A percentile compares a stretch with the other conserved stretches of the same genome.
These are phyloP conservation scores for Calliopsis andreniformis DNA, from an alignment of 1,140 invertebrate species.

Conservation along the genomic window DNA sequence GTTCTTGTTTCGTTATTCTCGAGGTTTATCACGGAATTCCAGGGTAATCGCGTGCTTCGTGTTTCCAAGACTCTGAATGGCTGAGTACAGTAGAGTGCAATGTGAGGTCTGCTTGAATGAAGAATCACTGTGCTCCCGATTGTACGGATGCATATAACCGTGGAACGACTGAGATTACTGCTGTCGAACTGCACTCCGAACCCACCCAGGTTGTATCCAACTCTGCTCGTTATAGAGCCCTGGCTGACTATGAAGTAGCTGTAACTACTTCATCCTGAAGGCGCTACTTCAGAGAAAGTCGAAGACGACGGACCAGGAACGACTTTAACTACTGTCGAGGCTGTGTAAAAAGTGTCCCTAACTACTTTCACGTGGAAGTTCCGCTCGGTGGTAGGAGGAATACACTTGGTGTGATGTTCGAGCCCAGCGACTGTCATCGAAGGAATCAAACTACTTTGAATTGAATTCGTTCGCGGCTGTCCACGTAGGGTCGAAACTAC, in stretches of 20 bases:
- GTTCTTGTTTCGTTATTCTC: neutral
- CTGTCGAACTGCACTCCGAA: neutral
- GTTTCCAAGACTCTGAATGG: constrained; percentile 5
- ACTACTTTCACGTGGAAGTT: no score
- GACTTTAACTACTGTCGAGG: no score
- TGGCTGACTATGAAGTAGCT: neutral
- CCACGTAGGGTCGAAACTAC: neutral
- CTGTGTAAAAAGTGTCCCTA: no score
- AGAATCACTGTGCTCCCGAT: neutral
- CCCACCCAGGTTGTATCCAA: neutral
- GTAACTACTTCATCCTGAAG: neutral
- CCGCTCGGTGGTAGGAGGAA: no score
- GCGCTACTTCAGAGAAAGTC: no score
- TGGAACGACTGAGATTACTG: neutral
- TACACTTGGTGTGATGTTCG: no score
- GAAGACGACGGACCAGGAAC: no score
- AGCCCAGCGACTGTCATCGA: no score
- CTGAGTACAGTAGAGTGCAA: neutral
- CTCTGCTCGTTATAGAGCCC: neutral
- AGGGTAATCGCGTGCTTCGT: neutral
- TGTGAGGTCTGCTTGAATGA: neutral
- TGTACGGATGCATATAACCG: neutral
- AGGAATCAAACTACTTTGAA: neutral
- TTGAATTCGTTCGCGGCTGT: neutral
- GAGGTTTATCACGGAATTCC: no score